phyloP scores from a whole-genome alignment of 2,113 vertebrate genomes.

The Peromyscus maniculatus region DNA sequence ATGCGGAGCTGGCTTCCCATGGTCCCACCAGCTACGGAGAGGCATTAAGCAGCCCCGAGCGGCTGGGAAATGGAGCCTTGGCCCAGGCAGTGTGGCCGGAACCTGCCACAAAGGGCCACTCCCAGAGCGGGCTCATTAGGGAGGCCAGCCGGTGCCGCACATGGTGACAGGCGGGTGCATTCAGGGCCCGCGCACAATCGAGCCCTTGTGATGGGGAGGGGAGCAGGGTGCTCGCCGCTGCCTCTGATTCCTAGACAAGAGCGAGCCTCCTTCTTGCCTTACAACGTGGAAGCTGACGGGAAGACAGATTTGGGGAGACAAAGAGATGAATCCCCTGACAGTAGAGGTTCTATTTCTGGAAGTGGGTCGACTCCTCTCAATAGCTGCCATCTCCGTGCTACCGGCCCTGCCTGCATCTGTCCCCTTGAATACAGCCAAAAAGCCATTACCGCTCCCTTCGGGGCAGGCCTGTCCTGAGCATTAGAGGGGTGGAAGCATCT shows the following conservation, averaged over 20 bases:
- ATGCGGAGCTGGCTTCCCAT: not conserved
- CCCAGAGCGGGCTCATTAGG: conserved; percentile 79
- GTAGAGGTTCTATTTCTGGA: conserved; percentile 89
- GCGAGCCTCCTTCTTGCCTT: conserved; percentile 83
- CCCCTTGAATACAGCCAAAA: conserved; percentile 11
- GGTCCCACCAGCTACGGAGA: not conserved
- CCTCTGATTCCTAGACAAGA: conserved; percentile 82
- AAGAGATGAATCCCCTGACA: conserved; percentile 87
- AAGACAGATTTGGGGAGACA: conserved; percentile 87
- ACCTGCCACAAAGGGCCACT: conserved; percentile 81
- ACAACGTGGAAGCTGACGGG: conserved; percentile 84
- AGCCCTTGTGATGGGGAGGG: conserved; percentile 75
- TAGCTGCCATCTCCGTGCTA: conserved; percentile 70
- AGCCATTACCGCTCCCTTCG: not conserved
- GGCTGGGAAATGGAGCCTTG: conserved; percentile 48
- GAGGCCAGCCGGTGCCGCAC: conserved; percentile 62
- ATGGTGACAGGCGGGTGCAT: conserved; percentile 74
- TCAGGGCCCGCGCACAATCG: conserved; percentile 65
- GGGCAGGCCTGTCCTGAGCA: not conserved
- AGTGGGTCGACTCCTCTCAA: conserved; percentile 88
- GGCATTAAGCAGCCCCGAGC: not conserved
- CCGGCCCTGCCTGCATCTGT: conserved; percentile 15
- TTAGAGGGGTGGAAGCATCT: not conserved
- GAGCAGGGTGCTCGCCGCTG: not conserved
- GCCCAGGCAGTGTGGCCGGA: conserved; percentile 66